phyloP scores from a whole-genome alignment of 2,888 invertebrate genomes.

The Yponomeuta malinellus region DNA sequence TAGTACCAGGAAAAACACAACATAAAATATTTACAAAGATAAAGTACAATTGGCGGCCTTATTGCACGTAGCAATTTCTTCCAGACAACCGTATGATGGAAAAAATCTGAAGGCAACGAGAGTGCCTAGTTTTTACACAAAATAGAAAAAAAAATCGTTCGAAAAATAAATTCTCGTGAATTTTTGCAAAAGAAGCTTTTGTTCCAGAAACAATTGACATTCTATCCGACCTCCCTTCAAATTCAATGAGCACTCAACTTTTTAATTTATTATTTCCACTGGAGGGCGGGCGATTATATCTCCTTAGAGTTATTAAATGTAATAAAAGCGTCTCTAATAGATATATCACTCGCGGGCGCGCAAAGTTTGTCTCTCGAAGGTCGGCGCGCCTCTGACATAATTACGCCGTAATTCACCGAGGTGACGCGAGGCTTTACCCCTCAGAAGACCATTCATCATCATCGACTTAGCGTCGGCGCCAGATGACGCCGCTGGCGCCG shows the following conservation, averaged over 20 bases:
- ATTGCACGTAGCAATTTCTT: too few relatives aligned
- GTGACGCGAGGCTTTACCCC: conserved; percentile 11
- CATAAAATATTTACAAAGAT: too few relatives aligned
- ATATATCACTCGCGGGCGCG: background rate
- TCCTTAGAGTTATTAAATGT: background rate
- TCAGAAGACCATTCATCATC: conserved; percentile 1
- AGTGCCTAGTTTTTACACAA: too few relatives aligned
- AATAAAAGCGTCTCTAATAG: conserved; percentile 1
- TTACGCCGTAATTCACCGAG: conserved; percentile 11
- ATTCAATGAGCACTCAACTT: background rate
- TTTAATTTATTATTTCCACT: background rate
- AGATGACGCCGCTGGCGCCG: background rate
- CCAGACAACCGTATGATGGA: too few relatives aligned
- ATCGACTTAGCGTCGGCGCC: background rate
- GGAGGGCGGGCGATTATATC: background rate
- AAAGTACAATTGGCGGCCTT: too few relatives aligned
- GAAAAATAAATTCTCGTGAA: background rate
- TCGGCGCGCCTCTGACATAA: background rate
- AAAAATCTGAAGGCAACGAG: too few relatives aligned
- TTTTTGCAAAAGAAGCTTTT: background rate
- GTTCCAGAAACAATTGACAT: background rate
- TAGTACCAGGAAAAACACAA: too few relatives aligned
- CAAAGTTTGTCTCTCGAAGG: background rate
- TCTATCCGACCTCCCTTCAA: background rate
- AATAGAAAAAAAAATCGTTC: background rate